These are phyloP conservation scores for Romanogobio albipinnatus DNA, from an alignment of 2,113 vertebrate genomes.

Conservation along the genomic window DNA sequence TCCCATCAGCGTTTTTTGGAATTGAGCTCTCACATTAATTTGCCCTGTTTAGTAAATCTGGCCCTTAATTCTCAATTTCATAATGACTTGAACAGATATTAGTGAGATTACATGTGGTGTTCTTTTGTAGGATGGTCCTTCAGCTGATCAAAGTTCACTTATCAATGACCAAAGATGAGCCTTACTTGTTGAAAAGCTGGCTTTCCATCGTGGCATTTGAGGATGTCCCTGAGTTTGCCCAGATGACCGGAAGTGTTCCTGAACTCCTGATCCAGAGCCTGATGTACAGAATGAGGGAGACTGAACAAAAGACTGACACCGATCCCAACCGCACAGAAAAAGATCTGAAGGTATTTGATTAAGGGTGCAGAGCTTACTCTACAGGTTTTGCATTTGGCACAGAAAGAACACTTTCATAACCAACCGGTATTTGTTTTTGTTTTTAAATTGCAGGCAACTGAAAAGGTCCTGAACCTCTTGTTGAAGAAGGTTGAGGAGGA, in stretches of 20 bases:
- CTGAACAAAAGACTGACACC: neutral
- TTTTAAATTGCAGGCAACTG: slow-evolving; percentile 52
- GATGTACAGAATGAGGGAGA: slow-evolving; percentile 63
- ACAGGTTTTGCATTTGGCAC: neutral
- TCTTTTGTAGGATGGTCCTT: slow-evolving; percentile 62
- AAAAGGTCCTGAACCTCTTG: slow-evolving; percentile 51
- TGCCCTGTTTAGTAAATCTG: too few species aligned
- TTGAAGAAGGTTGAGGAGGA: slow-evolving; percentile 60
- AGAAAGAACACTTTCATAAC: neutral
- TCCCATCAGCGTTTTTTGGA: too few species aligned
- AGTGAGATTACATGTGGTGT: neutral
- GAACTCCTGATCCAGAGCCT: slow-evolving; percentile 71
- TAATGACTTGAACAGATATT: neutral
- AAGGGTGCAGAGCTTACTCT: neutral
- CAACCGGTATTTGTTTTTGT: neutral
- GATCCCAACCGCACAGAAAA: neutral
- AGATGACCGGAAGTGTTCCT: neutral
- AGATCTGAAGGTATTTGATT: slow-evolving; percentile 59
- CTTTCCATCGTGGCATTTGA: slow-evolving; percentile 64
- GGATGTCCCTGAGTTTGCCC: slow-evolving; percentile 62
- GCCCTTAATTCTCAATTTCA: neutral
- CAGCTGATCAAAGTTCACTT: slow-evolving; percentile 49
- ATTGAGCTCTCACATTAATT: too few species aligned
- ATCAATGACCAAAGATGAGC: slow-evolving; percentile 39
- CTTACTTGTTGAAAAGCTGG: slow-evolving; percentile 69